Evolutionary conservation across 2,888 invertebrate species (phyloP), one percentile per base, ranked within the genome.

Genomic region (Apodemia duryi): DNA sequence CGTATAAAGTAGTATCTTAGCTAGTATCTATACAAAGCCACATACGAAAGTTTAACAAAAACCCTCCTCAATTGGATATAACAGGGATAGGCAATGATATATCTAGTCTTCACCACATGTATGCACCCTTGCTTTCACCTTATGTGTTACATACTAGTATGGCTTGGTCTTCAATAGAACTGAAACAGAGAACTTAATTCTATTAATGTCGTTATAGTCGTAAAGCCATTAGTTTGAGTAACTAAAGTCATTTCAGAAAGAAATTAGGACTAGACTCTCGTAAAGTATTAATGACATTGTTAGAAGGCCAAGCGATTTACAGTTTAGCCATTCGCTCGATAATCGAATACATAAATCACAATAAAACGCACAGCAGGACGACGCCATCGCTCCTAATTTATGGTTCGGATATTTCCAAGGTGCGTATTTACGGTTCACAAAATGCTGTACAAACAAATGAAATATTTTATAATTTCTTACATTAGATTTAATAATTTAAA

Each of bases 271-370:
- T 32, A 60, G 66, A 65, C 65, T 69, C 70, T 75, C 77, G 74
- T 79, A 72, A 80, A 82, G 78, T 79, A 82, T 80, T 82, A 82
- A 84, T 83, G 80, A 79, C 75, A 74, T 80, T 78, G 78, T 84
- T 80, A 84, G 75, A 72, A 67, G 72, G 75, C 74, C 76, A 81
- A 80, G 79, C 75, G 79, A 71, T 82, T 78, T 76, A 78, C 76
- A 80, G 80, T 83, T 83, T 77, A 82, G 82, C 80, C 81, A 80
- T 83, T 84, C 78, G 74, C 74, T 77, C 80, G 78, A 83, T 86
- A 86, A 86, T 87, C 81, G 80, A 82, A 81, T 73, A 74, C 77
- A 84, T 86, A 81, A 84, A 85, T 88, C 82, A 86, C 82, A 84
- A 83, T 83, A 81, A 82, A 82, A 82, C 81, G 79, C 82, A 79